A percentile compares a stretch with the other conserved stretches of the same genome.
These are phyloP conservation scores for Xerus inauris DNA, from an alignment of 2,113 vertebrate species.

Conservation along the genomic window DNA sequence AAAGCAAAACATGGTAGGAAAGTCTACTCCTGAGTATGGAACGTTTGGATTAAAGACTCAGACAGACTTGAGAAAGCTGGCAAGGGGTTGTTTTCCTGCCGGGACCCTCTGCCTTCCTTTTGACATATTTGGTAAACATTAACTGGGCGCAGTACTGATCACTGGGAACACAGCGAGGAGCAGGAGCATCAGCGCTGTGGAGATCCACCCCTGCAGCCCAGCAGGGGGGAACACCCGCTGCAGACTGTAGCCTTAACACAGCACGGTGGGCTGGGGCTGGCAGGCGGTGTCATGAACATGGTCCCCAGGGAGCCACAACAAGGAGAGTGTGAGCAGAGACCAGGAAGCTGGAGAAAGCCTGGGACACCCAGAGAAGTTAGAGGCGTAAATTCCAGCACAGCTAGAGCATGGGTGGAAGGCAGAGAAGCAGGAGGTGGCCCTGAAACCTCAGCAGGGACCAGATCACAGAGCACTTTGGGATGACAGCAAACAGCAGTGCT, in stretches of 20 bases:
- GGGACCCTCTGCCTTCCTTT: not conserved
- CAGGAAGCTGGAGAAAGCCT: not conserved
- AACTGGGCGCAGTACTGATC: not conserved
- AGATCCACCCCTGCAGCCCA: no score
- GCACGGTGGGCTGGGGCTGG: not conserved
- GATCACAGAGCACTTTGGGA: not conserved
- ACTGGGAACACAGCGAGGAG: not conserved
- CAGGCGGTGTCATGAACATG: not conserved
- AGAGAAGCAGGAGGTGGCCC: not conserved
- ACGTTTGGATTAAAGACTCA: not conserved
- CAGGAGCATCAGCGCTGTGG: accelerated
- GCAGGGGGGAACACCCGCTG: no score
- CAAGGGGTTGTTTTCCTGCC: not conserved
- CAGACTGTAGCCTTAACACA: no score
- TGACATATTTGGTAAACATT: not conserved
- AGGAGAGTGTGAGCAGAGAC: not conserved
- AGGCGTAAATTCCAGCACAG: not conserved
- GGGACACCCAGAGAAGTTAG: not conserved
- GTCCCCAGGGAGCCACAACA: not conserved
- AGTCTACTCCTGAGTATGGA: not conserved
- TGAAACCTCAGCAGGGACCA: not conserved
- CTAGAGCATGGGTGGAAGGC: not conserved
- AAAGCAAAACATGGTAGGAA: not conserved
- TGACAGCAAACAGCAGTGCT: not conserved
- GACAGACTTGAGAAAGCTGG: not conserved